Conservation (phyloP, 2,113 vertebrate species). For the Cynoglossus semilaevis region DNA sequence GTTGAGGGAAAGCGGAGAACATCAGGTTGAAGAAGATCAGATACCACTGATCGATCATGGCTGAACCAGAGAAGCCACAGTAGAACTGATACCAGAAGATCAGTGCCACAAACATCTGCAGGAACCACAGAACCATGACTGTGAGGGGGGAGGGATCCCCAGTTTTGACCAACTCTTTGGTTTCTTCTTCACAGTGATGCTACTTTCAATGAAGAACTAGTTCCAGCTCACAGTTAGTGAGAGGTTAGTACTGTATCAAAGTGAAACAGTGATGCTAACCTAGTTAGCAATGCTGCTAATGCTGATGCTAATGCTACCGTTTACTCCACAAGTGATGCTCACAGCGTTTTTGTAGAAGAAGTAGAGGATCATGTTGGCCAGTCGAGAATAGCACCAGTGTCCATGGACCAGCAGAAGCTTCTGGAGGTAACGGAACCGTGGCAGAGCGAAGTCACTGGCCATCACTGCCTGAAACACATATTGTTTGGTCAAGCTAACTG, state of each 20-base stretch:
- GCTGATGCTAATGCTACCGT: too few relatives aligned
- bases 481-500: neutral
- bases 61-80: constrained; percentile 94
- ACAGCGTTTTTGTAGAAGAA: constrained; percentile 99
- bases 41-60: constrained; percentile 99
- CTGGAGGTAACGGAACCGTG: constrained; percentile 90
- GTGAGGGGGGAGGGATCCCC: too few relatives aligned
- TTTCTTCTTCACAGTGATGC: too few relatives aligned
- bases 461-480: constrained; percentile 87
- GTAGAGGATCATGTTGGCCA: constrained; percentile 98
- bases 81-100: constrained; percentile 99
- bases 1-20: constrained; percentile 96
- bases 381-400: constrained; percentile 95
- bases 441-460: constrained; percentile 95
- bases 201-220: too few relatives aligned
- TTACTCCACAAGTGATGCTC: constrained; percentile 48
- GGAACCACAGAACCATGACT: constrained; percentile 2
- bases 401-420: constrained; percentile 95
- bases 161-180: too few relatives aligned
- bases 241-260: too few relatives aligned
- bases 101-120: constrained; percentile 95
- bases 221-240: too few relatives aligned
- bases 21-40: constrained; percentile 98
- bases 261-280: too few relatives aligned
- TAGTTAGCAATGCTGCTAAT: too few relatives aligned